Conservation (phyloP, 1,140 invertebrate species). For the Homarus americanus region DNA sequence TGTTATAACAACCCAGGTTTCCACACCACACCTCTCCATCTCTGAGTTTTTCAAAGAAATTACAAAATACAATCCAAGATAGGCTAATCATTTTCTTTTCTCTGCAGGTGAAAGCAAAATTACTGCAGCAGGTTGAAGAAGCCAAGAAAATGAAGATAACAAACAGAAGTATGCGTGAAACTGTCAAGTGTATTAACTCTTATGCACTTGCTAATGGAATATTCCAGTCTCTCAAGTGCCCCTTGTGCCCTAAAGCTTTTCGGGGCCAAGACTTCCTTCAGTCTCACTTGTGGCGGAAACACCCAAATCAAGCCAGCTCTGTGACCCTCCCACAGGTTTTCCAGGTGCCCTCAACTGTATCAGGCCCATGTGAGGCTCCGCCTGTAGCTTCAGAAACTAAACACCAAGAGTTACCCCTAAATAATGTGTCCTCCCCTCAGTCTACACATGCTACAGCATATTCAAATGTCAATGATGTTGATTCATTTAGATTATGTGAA, state of each 20-base stretch:
- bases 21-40: no score
- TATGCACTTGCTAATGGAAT: conserved; percentile 59
- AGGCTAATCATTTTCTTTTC: background rate
- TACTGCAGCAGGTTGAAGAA: conserved; percentile 58
- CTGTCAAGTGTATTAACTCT: conserved; percentile 64
- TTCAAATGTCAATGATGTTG: conserved; percentile 58
- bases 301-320: conserved; percentile 42
- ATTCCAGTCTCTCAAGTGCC: conserved; percentile 55
- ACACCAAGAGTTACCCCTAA: background rate
- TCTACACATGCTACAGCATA: background rate
- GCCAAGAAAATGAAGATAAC: conserved; percentile 62
- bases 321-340: background rate
- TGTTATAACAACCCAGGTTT: no score
- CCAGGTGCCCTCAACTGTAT: conserved; percentile 12
- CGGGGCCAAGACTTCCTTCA: conserved; percentile 50
- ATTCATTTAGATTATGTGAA: conserved; percentile 55
- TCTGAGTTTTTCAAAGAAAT: no score
- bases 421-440: background rate
- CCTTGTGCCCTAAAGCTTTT: conserved; percentile 53
- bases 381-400: background rate
- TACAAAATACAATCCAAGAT: no score
- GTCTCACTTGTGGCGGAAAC: conserved; percentile 60
- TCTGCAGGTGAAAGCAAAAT: conserved; percentile 57
- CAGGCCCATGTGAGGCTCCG: background rate
- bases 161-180: conserved; percentile 62